Evolutionary conservation across 2,888 invertebrate genomes (phyloP).

Genomic region (Drosophila falleni): DNA sequence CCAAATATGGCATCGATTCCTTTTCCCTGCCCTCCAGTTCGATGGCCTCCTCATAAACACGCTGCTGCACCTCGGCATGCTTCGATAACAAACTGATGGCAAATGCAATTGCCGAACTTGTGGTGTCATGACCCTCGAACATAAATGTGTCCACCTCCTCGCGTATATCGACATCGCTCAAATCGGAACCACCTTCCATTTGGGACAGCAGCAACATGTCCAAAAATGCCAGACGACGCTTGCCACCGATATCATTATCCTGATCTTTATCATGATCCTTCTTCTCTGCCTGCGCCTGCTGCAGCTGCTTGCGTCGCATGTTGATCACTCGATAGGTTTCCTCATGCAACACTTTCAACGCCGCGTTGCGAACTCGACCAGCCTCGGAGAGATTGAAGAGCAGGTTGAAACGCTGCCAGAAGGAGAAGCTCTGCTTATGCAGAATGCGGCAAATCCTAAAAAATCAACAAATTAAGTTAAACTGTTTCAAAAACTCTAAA

Average conservation of each 20-base stretch:
- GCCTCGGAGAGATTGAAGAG: slow-evolving; percentile 68
- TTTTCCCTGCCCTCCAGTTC: slow-evolving; percentile 83
- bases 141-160: slow-evolving; percentile 88
- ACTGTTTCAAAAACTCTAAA: neutral
- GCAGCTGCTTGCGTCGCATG: slow-evolving; percentile 73
- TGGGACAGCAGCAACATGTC: slow-evolving; percentile 86
- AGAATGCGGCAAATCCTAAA: slow-evolving; percentile 80
- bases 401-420: slow-evolving; percentile 80
- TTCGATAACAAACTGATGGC: slow-evolving; percentile 86
- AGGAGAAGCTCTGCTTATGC: slow-evolving; percentile 81
- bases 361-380: slow-evolving; percentile 63
- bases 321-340: slow-evolving; percentile 83
- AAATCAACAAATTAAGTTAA: too few species aligned
- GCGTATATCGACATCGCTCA: slow-evolving; percentile 86
- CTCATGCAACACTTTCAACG: slow-evolving; percentile 76
- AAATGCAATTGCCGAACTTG: slow-evolving; percentile 87
- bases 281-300: slow-evolving; percentile 62
- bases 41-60: slow-evolving; percentile 84
- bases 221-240: slow-evolving; percentile 85
- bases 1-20: slow-evolving; percentile 86
- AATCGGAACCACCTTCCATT: slow-evolving; percentile 81
- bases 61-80: slow-evolving; percentile 86
- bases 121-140: slow-evolving; percentile 88
- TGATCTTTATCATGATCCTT: slow-evolving; percentile 20
- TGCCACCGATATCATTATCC: slow-evolving; percentile 72